Evolutionary conservation across 30 jellyfish, hydroid and myxozoan genomes (phyloP).

Genomic region (Turritopsis dohrnii): DNA sequence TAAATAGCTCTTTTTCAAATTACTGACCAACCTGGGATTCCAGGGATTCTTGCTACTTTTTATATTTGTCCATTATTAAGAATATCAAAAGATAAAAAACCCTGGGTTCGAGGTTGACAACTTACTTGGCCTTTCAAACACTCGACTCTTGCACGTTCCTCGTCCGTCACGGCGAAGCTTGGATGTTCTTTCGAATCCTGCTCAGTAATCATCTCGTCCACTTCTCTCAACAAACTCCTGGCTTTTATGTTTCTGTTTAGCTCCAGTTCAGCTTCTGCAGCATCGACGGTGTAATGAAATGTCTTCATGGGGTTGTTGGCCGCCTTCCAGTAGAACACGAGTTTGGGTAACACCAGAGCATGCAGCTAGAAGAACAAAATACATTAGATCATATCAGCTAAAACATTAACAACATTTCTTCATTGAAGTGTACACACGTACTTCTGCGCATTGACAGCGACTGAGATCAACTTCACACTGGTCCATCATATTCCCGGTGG

Average conservation of each 20-base stretch:
- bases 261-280: constrained; percentile 68
- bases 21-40: no score
- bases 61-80: no score
- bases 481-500: neutral
- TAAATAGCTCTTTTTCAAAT: no score
- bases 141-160: constrained; percentile 73
- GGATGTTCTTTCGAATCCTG: constrained; percentile 22
- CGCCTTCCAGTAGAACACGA: constrained; percentile 67
- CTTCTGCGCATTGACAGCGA: constrained; percentile 73
- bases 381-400: constrained; percentile 4
- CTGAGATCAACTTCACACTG: constrained; percentile 33
- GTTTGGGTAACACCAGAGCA: constrained; percentile 63
- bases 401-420: neutral
- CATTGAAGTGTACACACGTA: neutral
- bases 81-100: no score
- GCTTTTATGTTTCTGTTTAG: constrained; percentile 49
- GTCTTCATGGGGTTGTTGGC: constrained; percentile 61
- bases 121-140: constrained; percentile 75
- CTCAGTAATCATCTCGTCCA: constrained; percentile 37
- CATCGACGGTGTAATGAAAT: constrained; percentile 63
- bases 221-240: constrained; percentile 49
- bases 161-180: constrained; percentile 45
- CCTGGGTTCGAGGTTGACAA: no score
- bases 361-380: constrained; percentile 12
- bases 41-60: no score